Conservation (phyloP, 1,140 invertebrate genomes). For the Venturia canescens region DNA sequence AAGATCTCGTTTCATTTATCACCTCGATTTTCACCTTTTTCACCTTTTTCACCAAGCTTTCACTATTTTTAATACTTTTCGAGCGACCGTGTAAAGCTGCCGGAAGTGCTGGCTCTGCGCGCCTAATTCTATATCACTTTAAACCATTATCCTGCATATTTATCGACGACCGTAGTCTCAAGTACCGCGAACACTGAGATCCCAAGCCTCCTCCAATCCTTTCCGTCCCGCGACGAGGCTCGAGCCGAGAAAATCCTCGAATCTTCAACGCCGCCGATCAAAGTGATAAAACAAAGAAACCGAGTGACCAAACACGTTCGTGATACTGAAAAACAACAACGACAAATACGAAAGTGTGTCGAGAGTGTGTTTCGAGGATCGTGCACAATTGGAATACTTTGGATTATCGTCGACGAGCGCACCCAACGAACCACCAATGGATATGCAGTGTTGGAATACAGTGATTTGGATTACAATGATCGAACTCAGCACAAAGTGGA, state of each 20-base stretch:
- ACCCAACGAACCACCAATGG: conserved; percentile 42
- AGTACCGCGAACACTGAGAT: too few species aligned
- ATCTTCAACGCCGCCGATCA: too few species aligned
- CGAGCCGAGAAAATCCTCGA: too few species aligned
- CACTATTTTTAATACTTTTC: neutral
- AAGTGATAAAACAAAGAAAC: neutral
- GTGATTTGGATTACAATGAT: conserved; percentile 56
- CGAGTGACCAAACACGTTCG: neutral
- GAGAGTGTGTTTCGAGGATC: conserved; percentile 12
- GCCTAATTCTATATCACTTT: too few species aligned
- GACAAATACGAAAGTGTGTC: conserved; percentile 24
- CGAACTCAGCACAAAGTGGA: neutral
- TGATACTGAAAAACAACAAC: too few species aligned
- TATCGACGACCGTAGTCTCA: too few species aligned
- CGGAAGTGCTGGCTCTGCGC: too few species aligned
- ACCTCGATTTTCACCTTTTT: conserved; percentile 14
- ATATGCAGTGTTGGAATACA: conserved; percentile 63
- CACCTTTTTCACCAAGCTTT: neutral
- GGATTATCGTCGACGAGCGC: conserved; percentile 40
- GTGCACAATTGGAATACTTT: conserved; percentile 41
- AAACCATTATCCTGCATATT: too few species aligned
- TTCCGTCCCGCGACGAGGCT: too few species aligned
- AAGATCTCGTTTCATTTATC: conserved; percentile 57
- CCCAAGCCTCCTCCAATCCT: too few species aligned
- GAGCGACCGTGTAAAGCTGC: too few species aligned